phyloP scores from a whole-genome alignment of 2,797 vertebrate genomes.

The Amblyopsis hoosieri region DNA sequence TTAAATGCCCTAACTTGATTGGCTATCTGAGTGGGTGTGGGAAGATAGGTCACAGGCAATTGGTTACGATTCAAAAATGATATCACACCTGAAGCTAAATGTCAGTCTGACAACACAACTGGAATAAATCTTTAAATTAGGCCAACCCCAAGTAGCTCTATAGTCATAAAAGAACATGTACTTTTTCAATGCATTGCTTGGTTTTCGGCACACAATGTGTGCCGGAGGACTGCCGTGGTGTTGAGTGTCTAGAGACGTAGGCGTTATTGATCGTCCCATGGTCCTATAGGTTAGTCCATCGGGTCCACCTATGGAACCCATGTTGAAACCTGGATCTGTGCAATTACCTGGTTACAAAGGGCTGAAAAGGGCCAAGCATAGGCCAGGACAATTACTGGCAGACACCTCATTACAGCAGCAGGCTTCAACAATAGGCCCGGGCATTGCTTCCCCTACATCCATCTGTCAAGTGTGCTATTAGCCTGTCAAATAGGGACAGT shows the following conservation, averaged over 20 bases:
- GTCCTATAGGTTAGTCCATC: not conserved
- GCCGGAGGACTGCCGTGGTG: too few species aligned
- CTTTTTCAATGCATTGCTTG: too few species aligned
- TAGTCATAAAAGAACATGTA: too few species aligned
- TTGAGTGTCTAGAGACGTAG: not conserved
- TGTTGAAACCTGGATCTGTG: constrained; percentile 57
- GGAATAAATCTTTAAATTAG: too few species aligned
- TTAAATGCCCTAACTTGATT: too few species aligned
- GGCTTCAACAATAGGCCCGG: constrained; percentile 71
- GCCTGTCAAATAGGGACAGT: constrained; percentile 73
- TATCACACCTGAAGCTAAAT: too few species aligned
- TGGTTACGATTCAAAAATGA: too few species aligned
- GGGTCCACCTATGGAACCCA: constrained; percentile 26
- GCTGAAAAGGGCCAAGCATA: constrained; percentile 53
- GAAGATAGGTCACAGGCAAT: too few species aligned
- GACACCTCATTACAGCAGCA: constrained; percentile 75
- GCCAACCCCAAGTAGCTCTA: too few species aligned
- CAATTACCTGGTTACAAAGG: constrained; percentile 75
- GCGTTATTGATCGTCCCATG: not conserved
- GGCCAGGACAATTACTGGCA: constrained; percentile 72
- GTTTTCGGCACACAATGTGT: too few species aligned
- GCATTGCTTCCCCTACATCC: constrained; percentile 68
- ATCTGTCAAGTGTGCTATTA: constrained; percentile 79
- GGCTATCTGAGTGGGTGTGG: too few species aligned
- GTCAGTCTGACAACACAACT: too few species aligned